These are phyloP conservation scores for Aythya baeri DNA, from an alignment of 2,113 vertebrate species.

Conservation along the genomic window DNA sequence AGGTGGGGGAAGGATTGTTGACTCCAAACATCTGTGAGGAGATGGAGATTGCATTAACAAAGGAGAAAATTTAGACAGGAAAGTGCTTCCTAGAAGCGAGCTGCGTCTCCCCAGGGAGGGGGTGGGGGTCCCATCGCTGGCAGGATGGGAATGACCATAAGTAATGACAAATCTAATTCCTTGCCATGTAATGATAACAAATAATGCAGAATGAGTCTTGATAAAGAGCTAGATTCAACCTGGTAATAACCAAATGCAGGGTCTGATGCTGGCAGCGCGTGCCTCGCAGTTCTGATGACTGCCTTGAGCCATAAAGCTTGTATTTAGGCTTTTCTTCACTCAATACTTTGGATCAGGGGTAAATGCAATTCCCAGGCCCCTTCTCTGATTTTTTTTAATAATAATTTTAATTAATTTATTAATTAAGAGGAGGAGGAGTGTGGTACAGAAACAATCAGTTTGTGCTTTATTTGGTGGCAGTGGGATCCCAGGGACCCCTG, in stretches of 20 bases:
- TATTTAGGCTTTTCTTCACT: neutral
- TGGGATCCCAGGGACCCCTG: neutral
- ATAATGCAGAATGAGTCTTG: conserved; percentile 13
- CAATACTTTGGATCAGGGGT: neutral
- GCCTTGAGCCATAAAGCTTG: neutral
- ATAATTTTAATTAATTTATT: too few relatives aligned
- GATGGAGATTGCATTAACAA: neutral
- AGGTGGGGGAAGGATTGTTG: neutral
- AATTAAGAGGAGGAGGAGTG: neutral
- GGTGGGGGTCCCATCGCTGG: conserved; percentile 50
- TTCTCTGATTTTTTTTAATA: neutral
- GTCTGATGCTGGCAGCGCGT: neutral
- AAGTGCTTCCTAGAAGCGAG: conserved; percentile 56
- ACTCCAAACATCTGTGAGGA: conserved; percentile 57
- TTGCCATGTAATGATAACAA: conserved; percentile 33
- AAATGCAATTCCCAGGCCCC: neutral
- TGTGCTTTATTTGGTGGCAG: neutral
- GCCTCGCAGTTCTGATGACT: neutral
- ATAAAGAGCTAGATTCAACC: neutral
- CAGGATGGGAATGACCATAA: neutral
- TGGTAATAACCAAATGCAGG: neutral
- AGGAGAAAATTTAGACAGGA: conserved; percentile 34
- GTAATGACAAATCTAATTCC: neutral
- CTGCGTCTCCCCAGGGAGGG: conserved; percentile 24
- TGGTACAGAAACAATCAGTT: neutral